Conservation (phyloP, 2,113 vertebrate species). For the Apaloderma vittatum region DNA sequence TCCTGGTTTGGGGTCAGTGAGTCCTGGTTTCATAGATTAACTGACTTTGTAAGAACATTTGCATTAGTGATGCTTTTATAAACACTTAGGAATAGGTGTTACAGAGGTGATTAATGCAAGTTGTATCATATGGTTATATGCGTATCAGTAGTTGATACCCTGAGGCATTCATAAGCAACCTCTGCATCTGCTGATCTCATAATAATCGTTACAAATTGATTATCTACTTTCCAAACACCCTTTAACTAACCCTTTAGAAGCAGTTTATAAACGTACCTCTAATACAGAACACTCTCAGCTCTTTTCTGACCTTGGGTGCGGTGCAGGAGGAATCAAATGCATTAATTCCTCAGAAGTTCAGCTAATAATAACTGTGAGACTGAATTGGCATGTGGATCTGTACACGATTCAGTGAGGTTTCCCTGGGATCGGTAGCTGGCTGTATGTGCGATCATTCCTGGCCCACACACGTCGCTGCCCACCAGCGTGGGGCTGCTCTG, state of each 20-base stretch:
- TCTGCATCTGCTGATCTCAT: not conserved
- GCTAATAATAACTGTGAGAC: not conserved
- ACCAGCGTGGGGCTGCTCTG: not conserved
- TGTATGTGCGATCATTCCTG: not conserved
- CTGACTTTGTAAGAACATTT: not conserved
- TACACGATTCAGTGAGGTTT: not conserved
- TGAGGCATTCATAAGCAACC: not conserved
- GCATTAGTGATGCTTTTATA: not conserved
- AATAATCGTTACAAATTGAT: slow-evolving; percentile 29
- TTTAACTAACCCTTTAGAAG: not conserved
- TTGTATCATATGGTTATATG: not conserved
- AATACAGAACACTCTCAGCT: not conserved
- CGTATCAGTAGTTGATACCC: not conserved
- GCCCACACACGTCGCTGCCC: not conserved
- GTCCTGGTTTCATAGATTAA: not conserved
- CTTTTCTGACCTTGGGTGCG: not conserved
- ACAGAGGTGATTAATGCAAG: not conserved
- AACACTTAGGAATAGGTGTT: not conserved
- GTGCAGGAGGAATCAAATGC: not conserved
- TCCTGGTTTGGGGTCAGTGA: not conserved
- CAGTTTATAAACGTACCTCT: not conserved
- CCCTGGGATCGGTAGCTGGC: not conserved
- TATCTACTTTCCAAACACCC: slow-evolving; percentile 1
- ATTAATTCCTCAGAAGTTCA: not conserved
- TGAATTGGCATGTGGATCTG: not conserved